Evolutionary conservation across 2,888 invertebrate species (phyloP), one percentile per base, ranked within the genome.

Genomic region (Protodeltote pygarga): DNA sequence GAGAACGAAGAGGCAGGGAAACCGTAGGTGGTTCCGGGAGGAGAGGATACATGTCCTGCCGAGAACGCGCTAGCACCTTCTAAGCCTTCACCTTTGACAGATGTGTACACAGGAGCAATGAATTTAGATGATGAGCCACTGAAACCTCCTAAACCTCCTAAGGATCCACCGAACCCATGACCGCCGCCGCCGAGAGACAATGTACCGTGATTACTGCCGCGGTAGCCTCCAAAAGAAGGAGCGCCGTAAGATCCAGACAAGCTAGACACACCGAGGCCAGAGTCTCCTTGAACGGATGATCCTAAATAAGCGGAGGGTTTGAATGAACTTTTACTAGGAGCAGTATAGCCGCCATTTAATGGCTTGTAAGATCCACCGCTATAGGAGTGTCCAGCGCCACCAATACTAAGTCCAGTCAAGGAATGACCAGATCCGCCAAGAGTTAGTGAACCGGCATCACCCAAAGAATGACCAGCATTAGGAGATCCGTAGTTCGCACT

Each of bases 261-360:
- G 35, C 79, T 66, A 16, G 87, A 78, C 5, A 83, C 54, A 40
- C 82, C 80, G 15, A 86, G 81, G 21, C 79, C 72, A 23, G 83
- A 77, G 29, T 89, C 89, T 65, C 80, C 72, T 64, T 82, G 83
- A 13, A 83, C 69, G 2, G 89, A 83, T 39, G 90, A 75, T 33
- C 92, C 92, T 57, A 92, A 65, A 69, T 79, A 92, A 32, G 87
- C 81, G 6, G 92, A 92, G 25, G 92, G 92, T 46, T 92, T 92
- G 50, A 92, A 92, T 14, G 87, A 76, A 27, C 75, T 62, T 70
- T 89, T 89, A 15, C 85, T 77, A 5, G 85, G 82, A 9, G 76
- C 66, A 40, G 75, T 68, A 44, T 86, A 88, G 21, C 74, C 68
- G 13, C 73, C 73, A 15, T 79, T 72, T 35, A 81, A 69, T 21